Evolutionary conservation across 2,888 invertebrate species (phyloP), one percentile per base, ranked within the genome.

Genomic region (Zygothrica quintamaculata): DNA sequence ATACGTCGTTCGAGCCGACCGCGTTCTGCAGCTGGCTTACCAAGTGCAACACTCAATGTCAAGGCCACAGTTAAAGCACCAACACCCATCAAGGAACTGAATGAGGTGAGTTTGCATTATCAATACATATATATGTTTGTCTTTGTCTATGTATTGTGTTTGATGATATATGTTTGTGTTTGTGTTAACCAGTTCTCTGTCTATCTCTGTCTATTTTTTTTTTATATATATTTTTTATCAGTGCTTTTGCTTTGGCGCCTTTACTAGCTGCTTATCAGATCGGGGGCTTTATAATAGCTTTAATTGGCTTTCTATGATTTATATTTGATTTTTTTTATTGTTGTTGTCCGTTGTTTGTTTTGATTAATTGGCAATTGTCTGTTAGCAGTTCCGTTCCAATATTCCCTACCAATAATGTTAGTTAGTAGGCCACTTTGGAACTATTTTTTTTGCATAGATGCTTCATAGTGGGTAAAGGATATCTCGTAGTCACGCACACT

Each of bases 1-100:
- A 66, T 74, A 12, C 91, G 92, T 3, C 92, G 92, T 76, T 93
- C 93, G 16, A 93, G 93, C 11, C 89, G 92, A 8, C 84, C 89
- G 5, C 90, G 92, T 42, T 93, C 92, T 60, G 92, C 89, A 1
- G 62, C 76, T 9, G 72, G 90, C 0, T 65, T 76, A n/a, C 57
- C 84, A 3, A 66, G 47, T 18, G 36, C 34, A 1, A 44, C 70
- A 1, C 16, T 71, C 0, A 25, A 77, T 9, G 39, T 69, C 40
- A 77, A 78, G 44, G 44, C 78, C 51, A 67, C 76, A 7, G 40
- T 72, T 9, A 78, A 87, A 26, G 51, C 65, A 11, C 78, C 77
- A 9, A 76, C 89, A 1, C 88, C 88, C 25, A 77, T 89, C 25
- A 84, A 84, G 48, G 89, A 89, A 72, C 70, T 74, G 26, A 60